Conservation (phyloP, 1,140 invertebrate genomes). For the Sitophilus oryzae region DNA sequence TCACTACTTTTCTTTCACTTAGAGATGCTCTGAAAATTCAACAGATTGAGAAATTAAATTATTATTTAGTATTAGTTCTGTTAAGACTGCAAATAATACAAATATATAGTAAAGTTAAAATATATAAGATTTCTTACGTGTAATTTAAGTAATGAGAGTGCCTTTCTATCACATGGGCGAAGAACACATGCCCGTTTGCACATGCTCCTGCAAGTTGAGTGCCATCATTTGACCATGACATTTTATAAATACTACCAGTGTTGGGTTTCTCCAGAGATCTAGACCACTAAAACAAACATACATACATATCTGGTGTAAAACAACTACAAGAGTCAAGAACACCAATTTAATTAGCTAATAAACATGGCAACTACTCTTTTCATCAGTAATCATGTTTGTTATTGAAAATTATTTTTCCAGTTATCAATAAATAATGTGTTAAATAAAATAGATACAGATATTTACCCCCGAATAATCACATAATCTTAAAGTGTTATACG, state of each 20-base stretch:
- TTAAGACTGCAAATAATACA: not conserved
- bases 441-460: too few species aligned
- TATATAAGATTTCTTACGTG: conserved; percentile 9
- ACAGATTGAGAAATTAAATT: conserved; percentile 1
- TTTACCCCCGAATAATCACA: conserved; percentile 90
- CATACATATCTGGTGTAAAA: too few species aligned
- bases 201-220: conserved; percentile 92
- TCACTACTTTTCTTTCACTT: conserved; percentile 72
- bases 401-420: too few species aligned
- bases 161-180: conserved; percentile 87
- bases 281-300: conserved; percentile 82
- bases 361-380: too few species aligned
- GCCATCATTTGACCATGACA: conserved; percentile 92
- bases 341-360: too few species aligned
- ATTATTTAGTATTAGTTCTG: not conserved
- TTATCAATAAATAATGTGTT: too few species aligned
- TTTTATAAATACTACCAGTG: conserved; percentile 77
- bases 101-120: not conserved
- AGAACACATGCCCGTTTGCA: conserved; percentile 82
- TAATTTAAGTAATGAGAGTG: conserved; percentile 37
- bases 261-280: conserved; percentile 82
- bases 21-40: conserved; percentile 45
- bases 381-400: too few species aligned
- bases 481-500: conserved; percentile 85
- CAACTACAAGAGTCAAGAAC: too few species aligned